phyloP scores from a whole-genome alignment of 1,140 invertebrate species.

The Megathymus violae region DNA sequence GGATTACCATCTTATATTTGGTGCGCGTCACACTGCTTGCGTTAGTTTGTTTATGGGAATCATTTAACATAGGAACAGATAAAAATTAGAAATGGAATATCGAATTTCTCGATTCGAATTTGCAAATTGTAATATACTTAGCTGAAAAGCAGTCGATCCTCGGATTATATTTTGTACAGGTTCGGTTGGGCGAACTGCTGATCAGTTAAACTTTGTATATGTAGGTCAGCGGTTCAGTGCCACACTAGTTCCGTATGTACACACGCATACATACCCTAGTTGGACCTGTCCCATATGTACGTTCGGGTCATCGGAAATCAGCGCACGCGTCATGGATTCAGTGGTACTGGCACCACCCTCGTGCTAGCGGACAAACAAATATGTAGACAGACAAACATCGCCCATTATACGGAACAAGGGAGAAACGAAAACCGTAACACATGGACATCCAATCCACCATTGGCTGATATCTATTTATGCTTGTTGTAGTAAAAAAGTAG shows the following conservation, averaged over 20 bases:
- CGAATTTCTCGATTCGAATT: conserved; percentile 2
- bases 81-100: not conserved
- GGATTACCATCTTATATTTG: conserved; percentile 42
- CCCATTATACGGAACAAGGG: conserved; percentile 86
- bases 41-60: conserved; percentile 27
- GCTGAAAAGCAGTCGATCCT: conserved; percentile 35
- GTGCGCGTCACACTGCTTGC: conserved; percentile 16
- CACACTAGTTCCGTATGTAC: conserved; percentile 75
- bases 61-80: conserved; percentile 18
- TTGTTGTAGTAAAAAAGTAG: conserved; percentile 82
- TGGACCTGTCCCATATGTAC: conserved; percentile 94
- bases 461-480: conserved; percentile 46
- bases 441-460: conserved; percentile 80
- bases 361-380: conserved; percentile 89
- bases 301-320: conserved; percentile 95
- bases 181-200: conserved; percentile 15
- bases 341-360: conserved; percentile 95
- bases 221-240: conserved; percentile 44
- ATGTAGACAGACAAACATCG: conserved; percentile 77
- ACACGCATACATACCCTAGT: conserved; percentile 92
- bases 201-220: conserved; percentile 36
- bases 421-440: conserved; percentile 50
- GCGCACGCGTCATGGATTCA: conserved; percentile 95
- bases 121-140: conserved; percentile 22
- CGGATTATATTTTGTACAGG: conserved; percentile 7